A percentile compares a stretch with the other conserved stretches of the same genome.
phyloP scores from a whole-genome alignment of 2,113 vertebrate species.

The Motacilla tschutschensis region DNA sequence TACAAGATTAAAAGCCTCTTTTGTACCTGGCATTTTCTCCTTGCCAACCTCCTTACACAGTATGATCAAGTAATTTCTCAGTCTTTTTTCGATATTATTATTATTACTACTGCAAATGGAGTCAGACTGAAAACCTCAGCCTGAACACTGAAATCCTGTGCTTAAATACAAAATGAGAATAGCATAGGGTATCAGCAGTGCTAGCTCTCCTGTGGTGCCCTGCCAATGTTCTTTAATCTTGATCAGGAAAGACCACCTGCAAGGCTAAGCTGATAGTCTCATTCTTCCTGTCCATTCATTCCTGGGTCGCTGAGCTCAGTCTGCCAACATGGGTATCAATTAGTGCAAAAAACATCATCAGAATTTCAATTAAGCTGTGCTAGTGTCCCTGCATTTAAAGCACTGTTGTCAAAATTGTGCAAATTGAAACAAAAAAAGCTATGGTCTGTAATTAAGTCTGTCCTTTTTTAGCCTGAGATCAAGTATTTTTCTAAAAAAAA shows the following conservation, averaged over 20 bases:
- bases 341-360: conserved; percentile 54
- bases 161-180: conserved; percentile 35
- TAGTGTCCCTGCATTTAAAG: conserved; percentile 38
- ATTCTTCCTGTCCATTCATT: conserved; percentile 66
- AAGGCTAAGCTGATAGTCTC: conserved; percentile 63
- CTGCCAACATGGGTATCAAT: conserved; percentile 64
- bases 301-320: conserved; percentile 57
- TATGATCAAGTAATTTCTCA: conserved; percentile 49
- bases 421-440: conserved; percentile 51
- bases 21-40: conserved; percentile 38
- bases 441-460: conserved; percentile 40
- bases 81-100: conserved; percentile 25
- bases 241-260: conserved; percentile 58
- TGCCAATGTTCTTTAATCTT: conserved; percentile 58
- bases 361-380: conserved; percentile 58
- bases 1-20: conserved; percentile 28
- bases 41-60: conserved; percentile 12
- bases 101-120: conserved; percentile 31
- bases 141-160: conserved; percentile 37
- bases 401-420: conserved; percentile 51
- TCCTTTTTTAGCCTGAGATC: conserved; percentile 20
- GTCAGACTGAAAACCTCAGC: conserved; percentile 15
- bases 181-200: conserved; percentile 13
- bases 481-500: background rate
- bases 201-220: conserved; percentile 43